A percentile compares a stretch with the other conserved stretches of the same genome.
Evolutionary conservation across 2,113 vertebrate species (phyloP).

Genomic region (Ailurus styani): DNA sequence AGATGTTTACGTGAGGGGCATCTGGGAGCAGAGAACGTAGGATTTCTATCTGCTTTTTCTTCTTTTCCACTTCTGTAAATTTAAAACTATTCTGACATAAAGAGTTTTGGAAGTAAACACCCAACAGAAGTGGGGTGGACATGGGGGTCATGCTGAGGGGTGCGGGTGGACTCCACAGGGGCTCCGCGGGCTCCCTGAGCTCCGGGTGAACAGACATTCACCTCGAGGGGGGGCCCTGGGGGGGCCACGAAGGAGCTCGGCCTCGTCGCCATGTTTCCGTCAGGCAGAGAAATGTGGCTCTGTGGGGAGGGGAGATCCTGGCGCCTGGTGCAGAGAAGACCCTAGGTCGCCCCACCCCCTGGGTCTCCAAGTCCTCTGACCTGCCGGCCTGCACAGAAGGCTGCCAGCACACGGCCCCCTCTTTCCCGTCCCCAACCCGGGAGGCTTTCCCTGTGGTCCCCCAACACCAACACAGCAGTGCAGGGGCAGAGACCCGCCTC

Average conservation of each 20-base stretch:
- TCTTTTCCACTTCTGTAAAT: background rate
- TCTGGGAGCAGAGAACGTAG: background rate
- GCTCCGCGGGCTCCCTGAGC: background rate
- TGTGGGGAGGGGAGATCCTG: fast-evolving
- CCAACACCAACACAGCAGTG: fast-evolving
- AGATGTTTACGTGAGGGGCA: too few relatives aligned
- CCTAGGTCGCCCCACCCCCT: fast-evolving
- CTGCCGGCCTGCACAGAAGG: too few relatives aligned
- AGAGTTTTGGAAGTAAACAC: background rate
- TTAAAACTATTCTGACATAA: background rate
- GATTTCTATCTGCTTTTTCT: background rate
- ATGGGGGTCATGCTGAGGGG: background rate
- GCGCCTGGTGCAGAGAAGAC: background rate
- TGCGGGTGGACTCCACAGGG: background rate
- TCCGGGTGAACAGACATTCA: background rate
- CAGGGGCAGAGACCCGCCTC: background rate
- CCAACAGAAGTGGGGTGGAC: background rate
- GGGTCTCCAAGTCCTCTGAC: background rate
- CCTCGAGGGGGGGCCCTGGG: background rate
- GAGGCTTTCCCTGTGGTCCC: background rate
- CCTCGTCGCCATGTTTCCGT: background rate
- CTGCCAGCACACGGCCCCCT: background rate
- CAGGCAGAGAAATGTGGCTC: background rate
- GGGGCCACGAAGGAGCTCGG: background rate
- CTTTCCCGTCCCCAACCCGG: background rate